Evolutionary conservation across 2,888 invertebrate genomes (phyloP).

Genomic region (Volucella bombylans): DNA sequence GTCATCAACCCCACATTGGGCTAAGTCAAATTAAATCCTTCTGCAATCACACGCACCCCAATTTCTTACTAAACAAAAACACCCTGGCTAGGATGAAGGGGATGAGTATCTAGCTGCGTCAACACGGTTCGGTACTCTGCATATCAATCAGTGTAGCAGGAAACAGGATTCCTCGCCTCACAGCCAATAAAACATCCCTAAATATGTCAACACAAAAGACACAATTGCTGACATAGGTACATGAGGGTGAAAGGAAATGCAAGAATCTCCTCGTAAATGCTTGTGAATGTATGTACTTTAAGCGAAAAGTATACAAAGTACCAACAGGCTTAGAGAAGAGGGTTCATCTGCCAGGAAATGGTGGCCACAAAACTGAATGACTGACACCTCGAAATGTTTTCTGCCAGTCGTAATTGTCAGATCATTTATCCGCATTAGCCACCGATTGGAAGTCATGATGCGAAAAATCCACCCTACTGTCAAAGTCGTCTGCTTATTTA

Average conservation of each 20-base stretch:
- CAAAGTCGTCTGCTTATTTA: conserved; percentile 57
- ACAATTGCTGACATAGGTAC: conserved; percentile 13
- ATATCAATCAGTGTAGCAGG: conserved; percentile 58
- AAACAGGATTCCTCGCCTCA: conserved; percentile 64
- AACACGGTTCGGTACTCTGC: conserved; percentile 14
- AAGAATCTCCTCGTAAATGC: not conserved
- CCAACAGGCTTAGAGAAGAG: conserved; percentile 34
- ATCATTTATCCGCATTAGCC: conserved; percentile 81
- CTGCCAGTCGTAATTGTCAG: conserved; percentile 79
- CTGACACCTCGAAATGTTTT: conserved; percentile 70
- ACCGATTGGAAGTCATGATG: conserved; percentile 71
- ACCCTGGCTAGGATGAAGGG: not conserved
- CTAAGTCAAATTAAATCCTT: conserved; percentile 41
- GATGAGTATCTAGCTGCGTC: not conserved
- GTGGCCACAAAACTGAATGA: conserved; percentile 71
- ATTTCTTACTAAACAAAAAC: conserved; percentile 6
- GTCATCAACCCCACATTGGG: conserved; percentile 7
- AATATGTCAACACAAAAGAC: conserved; percentile 66
- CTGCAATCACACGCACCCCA: conserved; percentile 52
- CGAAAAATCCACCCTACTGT: conserved; percentile 68
- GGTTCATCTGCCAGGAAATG: conserved; percentile 68
- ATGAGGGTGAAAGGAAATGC: conserved; percentile 16
- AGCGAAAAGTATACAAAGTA: conserved; percentile 11
- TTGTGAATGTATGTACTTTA: conserved; percentile 15
- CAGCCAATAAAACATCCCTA: conserved; percentile 72